These are phyloP conservation scores for Boulengeromyrus knoepffleri DNA, from an alignment of 2,113 vertebrate genomes.

Conservation along the genomic window DNA sequence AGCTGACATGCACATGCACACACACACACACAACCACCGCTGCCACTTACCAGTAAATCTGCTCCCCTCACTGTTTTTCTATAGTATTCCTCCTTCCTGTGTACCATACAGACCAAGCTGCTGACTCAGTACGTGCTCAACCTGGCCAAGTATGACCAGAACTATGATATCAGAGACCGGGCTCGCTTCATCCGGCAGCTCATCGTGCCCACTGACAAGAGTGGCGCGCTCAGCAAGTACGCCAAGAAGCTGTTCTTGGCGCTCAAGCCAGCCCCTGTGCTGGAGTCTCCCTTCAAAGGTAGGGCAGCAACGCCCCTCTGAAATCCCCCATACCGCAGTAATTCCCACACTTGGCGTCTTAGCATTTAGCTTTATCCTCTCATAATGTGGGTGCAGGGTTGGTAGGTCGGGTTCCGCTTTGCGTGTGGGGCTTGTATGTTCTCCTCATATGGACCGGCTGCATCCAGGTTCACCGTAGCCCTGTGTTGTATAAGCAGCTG, in stretches of 20 bases:
- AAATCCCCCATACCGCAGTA: not conserved
- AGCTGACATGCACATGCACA: too few species aligned
- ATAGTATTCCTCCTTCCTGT: not conserved
- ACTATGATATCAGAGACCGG: slow-evolving; percentile 92
- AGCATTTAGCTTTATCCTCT: not conserved
- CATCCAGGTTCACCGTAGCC: not conserved
- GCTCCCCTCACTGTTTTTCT: not conserved
- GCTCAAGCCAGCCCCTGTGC: slow-evolving; percentile 85
- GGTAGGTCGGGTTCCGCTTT: not conserved
- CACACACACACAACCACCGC: not conserved
- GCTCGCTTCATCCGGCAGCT: slow-evolving; percentile 96
- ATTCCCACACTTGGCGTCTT: not conserved
- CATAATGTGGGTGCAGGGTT: not conserved
- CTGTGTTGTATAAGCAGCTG: not conserved
- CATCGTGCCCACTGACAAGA: slow-evolving; percentile 91
- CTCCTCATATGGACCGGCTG: not conserved
- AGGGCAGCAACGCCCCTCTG: slow-evolving; percentile 15
- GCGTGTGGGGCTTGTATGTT: not conserved
- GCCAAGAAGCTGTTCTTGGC: slow-evolving; percentile 97
- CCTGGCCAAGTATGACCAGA: slow-evolving; percentile 96
- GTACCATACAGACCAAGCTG: slow-evolving; percentile 77
- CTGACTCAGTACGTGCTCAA: slow-evolving; percentile 96
- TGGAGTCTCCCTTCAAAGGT: slow-evolving; percentile 99
- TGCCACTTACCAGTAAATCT: not conserved
- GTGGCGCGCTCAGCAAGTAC: slow-evolving; percentile 87